Evolutionary conservation across 2,888 invertebrate genomes (phyloP), one percentile per base, ranked within the genome.

Genomic region (Dastarcus helophoroides): DNA sequence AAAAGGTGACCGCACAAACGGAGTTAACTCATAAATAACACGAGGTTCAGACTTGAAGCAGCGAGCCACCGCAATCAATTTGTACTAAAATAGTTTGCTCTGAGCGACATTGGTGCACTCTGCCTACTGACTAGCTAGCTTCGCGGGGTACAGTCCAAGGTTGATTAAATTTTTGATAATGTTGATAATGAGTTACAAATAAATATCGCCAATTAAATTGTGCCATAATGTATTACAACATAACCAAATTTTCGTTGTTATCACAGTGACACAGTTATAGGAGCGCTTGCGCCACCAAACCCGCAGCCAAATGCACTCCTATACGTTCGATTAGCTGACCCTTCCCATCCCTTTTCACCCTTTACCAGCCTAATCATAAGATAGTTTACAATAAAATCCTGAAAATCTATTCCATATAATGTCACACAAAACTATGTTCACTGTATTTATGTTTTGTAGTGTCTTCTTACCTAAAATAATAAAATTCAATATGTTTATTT

Each of bases 71-170:
- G 48, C 54, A 54, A 54, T 57, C 58, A 58, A 58, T 56, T 58
- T 54, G 53, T 54, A 57, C 58, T 53, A 60, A 59, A 58, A 58
- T 58, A 57, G 57, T 55, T 50, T 44, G 54, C 53, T 45, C 46
- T 39, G 44, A 40, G 53, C 56, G 57, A 53, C 56, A 55, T 56
- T 48, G 50, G 50, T 54, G 56, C 56, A 53, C 56, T 54, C 53
- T 54, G 45, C 47, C 53, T 55, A 39, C 41, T 41, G 43, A 46
- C 44, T 48, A 46, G 42, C 44, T 33, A 43, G 33, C 37, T 47
- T 40, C 41, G 46, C 46, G 49, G 54, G 53, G 54, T 53, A 57
- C 54, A 57, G 58, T 58, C 60, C 60, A 60, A 60, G 60, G 60
- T 50, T 59, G 60, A 60, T 59, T 57, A 58, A 48, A 47, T 42